Base-by-base conservation (phyloP, 2,797 vertebrate genomes). In the Coregonus ussuriensis region DNA sequence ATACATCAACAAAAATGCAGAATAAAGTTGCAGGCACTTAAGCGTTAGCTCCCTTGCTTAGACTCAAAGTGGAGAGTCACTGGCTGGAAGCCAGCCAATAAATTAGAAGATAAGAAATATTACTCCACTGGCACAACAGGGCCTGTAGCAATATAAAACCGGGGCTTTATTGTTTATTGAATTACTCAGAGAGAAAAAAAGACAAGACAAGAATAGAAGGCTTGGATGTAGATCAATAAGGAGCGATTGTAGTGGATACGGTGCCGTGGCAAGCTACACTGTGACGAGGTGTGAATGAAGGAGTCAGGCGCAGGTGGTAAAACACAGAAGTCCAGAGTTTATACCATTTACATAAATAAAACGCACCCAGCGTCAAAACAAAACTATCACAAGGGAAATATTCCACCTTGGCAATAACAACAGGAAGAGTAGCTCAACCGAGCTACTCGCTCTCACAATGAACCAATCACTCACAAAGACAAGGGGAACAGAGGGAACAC, bases 1-100 rank as follows among this genome's bases (percentile, higher is more conserved):
- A 93, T 91, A 87, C 93, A 93, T 94, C 94, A 95, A 95, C 94
- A 94, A 93, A 82, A 86, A 91, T 71, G 79, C 78, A 86, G 93
- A 94, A 94, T 95, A 94, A 96, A 96, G 94, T 94, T 93, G 93
- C 76, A 89, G 87, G 94, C 94, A 94, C 93, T 95, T 95, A 93
- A 89, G 87, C 89, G 92, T 93, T 85, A 92, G 86, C 83, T 93
- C 83, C 91, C 84, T 90, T 71, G 89, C 88, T 92, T 90, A 79
- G 91, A 81, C 88, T 94, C 89, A 91, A 92, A 95, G 89, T 82
- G 71, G 74, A 83, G 82, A 88, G 89, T 81, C 90, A 81, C 88
- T 87, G 87, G 82, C 80, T 94, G 92, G 94, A 91, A 83, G 90
- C 88, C 87, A 77, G 88, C 93, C 93, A 94, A 76, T 82, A 85